phyloP scores from a whole-genome alignment of 2,113 vertebrate species.

The Embiotoca jacksoni region DNA sequence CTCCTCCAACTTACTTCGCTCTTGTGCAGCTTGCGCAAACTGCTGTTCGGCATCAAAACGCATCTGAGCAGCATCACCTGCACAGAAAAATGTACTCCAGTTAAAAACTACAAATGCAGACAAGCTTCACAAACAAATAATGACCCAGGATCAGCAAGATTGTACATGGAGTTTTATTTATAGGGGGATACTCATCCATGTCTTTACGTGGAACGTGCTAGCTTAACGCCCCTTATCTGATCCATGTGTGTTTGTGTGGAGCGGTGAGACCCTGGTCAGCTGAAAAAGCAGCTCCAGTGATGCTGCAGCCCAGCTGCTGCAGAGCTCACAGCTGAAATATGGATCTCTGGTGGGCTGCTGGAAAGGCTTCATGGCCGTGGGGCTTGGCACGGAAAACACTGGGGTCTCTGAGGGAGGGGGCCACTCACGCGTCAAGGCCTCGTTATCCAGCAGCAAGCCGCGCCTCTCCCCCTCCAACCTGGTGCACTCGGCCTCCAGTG shows the following conservation, averaged over 20 bases:
- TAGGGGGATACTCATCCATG: conserved; percentile 22
- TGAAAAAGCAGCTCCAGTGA: conserved; percentile 70
- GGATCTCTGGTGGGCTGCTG: conserved; percentile 73
- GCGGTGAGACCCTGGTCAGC: conserved; percentile 66
- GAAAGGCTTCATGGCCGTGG: conserved; percentile 71
- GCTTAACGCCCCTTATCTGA: conserved; percentile 56
- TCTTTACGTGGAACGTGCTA: conserved; percentile 47
- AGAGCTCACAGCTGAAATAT: conserved; percentile 80
- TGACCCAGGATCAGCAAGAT: conserved; percentile 7
- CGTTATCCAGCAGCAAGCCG: conserved; percentile 72
- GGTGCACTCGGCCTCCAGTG: conserved; percentile 78
- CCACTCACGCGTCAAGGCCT: conserved; percentile 87
- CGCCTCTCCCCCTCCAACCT: conserved; percentile 82
- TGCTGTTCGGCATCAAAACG: conserved; percentile 76
- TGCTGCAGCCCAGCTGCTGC: conserved; percentile 76
- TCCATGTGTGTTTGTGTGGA: conserved; percentile 63
- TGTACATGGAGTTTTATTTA: conserved; percentile 39
- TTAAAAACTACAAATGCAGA: conserved; percentile 10
- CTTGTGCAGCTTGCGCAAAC: conserved; percentile 66
- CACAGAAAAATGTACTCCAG: conserved; percentile 36
- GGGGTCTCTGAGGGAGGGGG: conserved; percentile 65
- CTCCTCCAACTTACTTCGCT: conserved; percentile 70
- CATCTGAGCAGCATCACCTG: conserved; percentile 75
- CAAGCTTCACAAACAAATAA: conserved; percentile 6
- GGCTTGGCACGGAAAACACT: conserved; percentile 64